These are phyloP conservation scores for Amphipoea oculea DNA, from an alignment of 2,888 invertebrate species.

Conservation along the genomic window DNA sequence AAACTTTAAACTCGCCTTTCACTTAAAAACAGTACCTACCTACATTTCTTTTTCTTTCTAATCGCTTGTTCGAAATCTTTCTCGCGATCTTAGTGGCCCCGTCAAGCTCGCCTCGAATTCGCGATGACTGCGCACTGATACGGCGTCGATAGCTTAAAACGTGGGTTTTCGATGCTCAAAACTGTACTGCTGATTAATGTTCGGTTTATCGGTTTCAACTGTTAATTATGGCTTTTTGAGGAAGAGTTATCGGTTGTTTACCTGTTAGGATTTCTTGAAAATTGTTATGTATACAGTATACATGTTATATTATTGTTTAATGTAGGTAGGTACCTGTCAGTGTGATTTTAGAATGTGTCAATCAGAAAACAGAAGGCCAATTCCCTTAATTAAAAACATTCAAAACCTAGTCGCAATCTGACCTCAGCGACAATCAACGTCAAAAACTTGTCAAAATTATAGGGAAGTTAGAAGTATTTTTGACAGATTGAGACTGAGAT, in stretches of 20 bases:
- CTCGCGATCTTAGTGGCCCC: slow-evolving; percentile 61
- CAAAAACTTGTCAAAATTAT: not conserved
- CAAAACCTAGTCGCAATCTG: not conserved
- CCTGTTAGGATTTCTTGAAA: slow-evolving; percentile 28
- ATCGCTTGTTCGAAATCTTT: not conserved
- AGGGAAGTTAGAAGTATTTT: too few species aligned
- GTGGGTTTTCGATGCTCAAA: slow-evolving; percentile 87
- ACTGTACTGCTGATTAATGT: slow-evolving; percentile 87
- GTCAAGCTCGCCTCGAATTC: slow-evolving; percentile 70
- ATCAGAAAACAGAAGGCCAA: not conserved
- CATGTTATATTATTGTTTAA: not conserved
- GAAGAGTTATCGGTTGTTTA: slow-evolving; percentile 31
- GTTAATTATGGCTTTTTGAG: slow-evolving; percentile 69
- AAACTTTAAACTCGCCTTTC: too few species aligned
- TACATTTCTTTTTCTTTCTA: not conserved
- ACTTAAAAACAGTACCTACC: not conserved
- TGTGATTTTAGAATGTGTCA: not conserved
- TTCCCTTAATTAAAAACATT: not conserved
- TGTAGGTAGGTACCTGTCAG: not conserved
- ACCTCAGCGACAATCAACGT: not conserved
- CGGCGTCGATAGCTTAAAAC: slow-evolving; percentile 73
- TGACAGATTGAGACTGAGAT: not conserved
- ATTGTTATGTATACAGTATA: not conserved
- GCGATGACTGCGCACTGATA: slow-evolving; percentile 81
- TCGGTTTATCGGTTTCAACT: slow-evolving; percentile 69